Conservation (phyloP, 92 coral and sea anemone species). For the Epizoanthus ramosus region DNA sequence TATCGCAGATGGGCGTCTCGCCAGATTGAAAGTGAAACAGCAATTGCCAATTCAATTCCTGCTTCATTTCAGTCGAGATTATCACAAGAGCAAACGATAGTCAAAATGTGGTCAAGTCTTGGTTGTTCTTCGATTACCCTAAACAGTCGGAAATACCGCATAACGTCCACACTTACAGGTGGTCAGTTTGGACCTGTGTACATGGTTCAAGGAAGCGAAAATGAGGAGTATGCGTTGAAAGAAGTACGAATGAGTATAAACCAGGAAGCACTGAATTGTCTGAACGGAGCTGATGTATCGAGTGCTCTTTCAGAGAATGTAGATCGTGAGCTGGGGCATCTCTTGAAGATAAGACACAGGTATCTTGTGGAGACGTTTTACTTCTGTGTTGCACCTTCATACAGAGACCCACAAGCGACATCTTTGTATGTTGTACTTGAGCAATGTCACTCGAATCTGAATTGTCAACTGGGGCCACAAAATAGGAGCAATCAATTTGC, state of each 20-base stretch:
- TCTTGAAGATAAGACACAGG: not conserved
- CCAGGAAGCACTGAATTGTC: not conserved
- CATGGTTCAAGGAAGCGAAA: not conserved
- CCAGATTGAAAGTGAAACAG: too few relatives aligned
- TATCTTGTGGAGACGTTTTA: not conserved
- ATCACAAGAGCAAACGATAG: too few relatives aligned
- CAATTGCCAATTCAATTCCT: too few relatives aligned
- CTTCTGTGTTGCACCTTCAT: not conserved
- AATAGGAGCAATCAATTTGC: not conserved
- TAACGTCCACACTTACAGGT: not conserved
- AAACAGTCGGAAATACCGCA: not conserved
- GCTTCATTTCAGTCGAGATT: too few relatives aligned
- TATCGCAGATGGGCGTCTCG: too few relatives aligned
- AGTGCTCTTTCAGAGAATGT: too few relatives aligned
- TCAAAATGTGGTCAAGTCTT: not conserved
- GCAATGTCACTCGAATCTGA: not conserved
- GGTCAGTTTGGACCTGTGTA: conserved; percentile 3
- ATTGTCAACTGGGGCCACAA: not conserved
- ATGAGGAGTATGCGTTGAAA: not conserved
- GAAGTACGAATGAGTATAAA: not conserved
- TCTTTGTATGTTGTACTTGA: not conserved
- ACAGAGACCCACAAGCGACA: not conserved
- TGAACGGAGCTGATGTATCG: not conserved
- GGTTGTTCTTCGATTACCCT: not conserved
- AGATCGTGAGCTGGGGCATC: not conserved